A percentile compares a stretch with the other conserved stretches of the same genome.
Conservation (phyloP, 2,797 vertebrate genomes). For the Cuniculus paca region DNA sequence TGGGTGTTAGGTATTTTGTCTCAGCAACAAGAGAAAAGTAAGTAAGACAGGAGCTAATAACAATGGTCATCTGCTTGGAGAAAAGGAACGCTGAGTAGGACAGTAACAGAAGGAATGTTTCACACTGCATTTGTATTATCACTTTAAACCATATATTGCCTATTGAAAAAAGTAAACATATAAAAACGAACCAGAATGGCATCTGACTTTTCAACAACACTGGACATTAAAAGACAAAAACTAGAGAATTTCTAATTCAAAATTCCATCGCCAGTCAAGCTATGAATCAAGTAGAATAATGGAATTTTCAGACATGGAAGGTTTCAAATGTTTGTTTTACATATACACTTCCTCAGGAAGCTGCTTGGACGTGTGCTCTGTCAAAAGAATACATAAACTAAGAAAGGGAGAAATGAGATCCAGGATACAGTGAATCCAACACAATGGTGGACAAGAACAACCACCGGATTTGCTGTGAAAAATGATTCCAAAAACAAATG, state of each 20-base stretch:
- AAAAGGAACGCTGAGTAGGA: neutral
- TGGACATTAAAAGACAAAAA: neutral
- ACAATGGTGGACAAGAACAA: neutral
- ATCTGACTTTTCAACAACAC: neutral
- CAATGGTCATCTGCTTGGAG: neutral
- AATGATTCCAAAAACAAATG: neutral
- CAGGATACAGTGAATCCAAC: neutral
- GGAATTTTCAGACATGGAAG: neutral
- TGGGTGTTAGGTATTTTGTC: neutral
- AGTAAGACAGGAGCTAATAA: neutral
- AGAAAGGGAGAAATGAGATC: neutral
- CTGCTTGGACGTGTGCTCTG: neutral
- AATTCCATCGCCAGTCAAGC: neutral
- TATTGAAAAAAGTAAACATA: neutral
- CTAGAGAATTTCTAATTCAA: neutral
- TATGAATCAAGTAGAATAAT: neutral
- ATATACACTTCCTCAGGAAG: neutral
- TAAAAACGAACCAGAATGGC: neutral
- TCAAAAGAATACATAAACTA: neutral
- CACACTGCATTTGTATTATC: neutral
- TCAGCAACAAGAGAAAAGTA: neutral
- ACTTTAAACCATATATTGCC: neutral
- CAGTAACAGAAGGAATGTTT: neutral
- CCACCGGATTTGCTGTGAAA: neutral
- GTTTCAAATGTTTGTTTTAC: neutral